Base-by-base conservation (phyloP, 2,888 invertebrate species). In the Philopedon plagiatum region DNA sequence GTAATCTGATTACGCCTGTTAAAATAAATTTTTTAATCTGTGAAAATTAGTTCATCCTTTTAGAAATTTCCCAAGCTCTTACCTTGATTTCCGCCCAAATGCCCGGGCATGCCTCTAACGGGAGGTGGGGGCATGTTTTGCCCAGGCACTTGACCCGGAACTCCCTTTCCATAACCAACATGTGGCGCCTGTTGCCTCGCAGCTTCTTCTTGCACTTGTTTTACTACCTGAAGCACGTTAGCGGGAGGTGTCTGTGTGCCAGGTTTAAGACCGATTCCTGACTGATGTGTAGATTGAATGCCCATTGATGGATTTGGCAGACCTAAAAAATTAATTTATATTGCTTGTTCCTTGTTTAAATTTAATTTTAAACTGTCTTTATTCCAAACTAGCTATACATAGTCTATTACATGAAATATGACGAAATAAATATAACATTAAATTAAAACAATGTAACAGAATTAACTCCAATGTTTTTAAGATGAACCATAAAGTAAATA, bases 121-220 rank as follows among this genome's bases (percentile, higher is more conserved):
- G 87, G 88, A 5, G 89, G 89, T 2, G 89, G 89, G n/a, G 89
- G 88, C 88, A 89, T 89, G 60, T 85, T 84, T 76, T 87, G 86
- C 62, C 86, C 86, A 18, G 86, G 86, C 9, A 86, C 86, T 54
- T 87, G 86, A 3, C 84, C 86, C 37, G 92, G 92, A 64, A 88
- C 88, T 5, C 90, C 90, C 85, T 95, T 95, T 76, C 94, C 95
- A 81, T 93, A 95, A 60, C 89, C 88, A 8, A 84, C 85, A 79
- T 94, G 93, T 34, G 94, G 94, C 54, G 92, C 93, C 83, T 94
- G 95, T 83, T 97, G 96, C 49, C 96, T 88, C 7, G 96, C 96
- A 60, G 96, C 96, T 83, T 96, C 96, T 82, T 96, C 96, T 84
- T 97, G 96, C 2, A 97, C 93, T 86, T 91, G 82, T 56, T 82